These are phyloP conservation scores for Catalaphyllia jardinei DNA, from an alignment of 64 coral and sea anemone genomes.

Conservation along the genomic window DNA sequence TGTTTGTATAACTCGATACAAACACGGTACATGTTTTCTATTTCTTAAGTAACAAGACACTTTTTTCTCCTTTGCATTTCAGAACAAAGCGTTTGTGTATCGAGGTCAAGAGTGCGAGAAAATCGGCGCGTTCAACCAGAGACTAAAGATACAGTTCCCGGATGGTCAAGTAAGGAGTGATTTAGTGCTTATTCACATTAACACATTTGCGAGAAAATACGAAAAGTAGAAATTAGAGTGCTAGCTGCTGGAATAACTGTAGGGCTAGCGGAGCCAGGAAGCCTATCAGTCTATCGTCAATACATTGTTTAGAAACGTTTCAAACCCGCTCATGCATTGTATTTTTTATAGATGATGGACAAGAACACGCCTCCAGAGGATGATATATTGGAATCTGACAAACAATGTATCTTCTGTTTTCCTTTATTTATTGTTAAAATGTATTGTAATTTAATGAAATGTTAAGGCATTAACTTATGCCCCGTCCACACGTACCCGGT, in stretches of 20 bases:
- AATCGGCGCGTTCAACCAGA: constrained; percentile 86
- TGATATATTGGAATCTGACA: constrained; percentile 75
- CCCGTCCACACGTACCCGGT: no score
- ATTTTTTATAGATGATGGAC: constrained; percentile 81
- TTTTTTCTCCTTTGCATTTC: constrained; percentile 28
- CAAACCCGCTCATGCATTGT: neutral
- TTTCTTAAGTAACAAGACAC: no score
- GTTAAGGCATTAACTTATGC: no score
- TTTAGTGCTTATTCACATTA: neutral
- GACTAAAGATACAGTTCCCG: constrained; percentile 83
- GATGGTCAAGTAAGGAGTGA: constrained; percentile 78
- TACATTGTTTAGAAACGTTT: no score
- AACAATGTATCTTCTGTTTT: constrained; percentile 85
- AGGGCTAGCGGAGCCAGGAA: no score
- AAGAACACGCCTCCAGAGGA: constrained; percentile 82
- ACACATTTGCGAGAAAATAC: no score
- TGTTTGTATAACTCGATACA: no score
- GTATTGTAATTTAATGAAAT: no score
- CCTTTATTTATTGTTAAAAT: no score
- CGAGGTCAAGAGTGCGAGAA: constrained; percentile 89
- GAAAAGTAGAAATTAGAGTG: no score
- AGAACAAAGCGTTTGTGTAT: constrained; percentile 93
- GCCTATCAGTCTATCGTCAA: neutral
- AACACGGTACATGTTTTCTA: no score
- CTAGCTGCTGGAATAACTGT: no score